Percentiles rank a stretch among this genome's conserved stretches.
Conservation (phyloP, 2,888 invertebrate genomes). For the Allygus modestus region DNA sequence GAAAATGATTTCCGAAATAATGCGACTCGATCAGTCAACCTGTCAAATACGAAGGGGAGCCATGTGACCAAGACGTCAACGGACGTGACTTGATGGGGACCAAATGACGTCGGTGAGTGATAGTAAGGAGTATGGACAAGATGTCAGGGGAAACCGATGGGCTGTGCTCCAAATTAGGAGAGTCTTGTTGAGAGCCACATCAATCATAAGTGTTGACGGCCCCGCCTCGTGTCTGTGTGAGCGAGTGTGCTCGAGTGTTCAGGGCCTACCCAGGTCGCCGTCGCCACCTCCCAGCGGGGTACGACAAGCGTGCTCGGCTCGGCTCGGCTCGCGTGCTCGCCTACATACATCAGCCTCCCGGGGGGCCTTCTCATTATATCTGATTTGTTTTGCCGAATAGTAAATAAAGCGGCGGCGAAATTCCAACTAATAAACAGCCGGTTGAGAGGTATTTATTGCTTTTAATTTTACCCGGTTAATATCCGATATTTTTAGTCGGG, state of each 20-base stretch:
- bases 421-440: constrained; percentile 23
- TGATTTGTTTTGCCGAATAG: constrained; percentile 35
- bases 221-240: background rate
- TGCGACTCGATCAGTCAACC: background rate
- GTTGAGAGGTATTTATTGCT: constrained; percentile 26
- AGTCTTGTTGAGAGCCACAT: constrained; percentile 24
- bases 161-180: constrained; percentile 31
- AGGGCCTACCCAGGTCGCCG: background rate
- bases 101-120: background rate
- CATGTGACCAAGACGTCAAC: constrained; percentile 11
- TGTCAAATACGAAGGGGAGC: background rate
- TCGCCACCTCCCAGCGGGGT: constrained; percentile 1
- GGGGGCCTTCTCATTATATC: constrained; percentile 41
- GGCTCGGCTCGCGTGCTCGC: background rate
- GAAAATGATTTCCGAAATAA: constrained; percentile 16
- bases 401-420: constrained; percentile 23
- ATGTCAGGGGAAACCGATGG: constrained; percentile 25
- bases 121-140: constrained; percentile 15
- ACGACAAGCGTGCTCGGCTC: background rate
- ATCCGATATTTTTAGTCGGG: constrained; percentile 19
- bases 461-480: constrained; percentile 27
- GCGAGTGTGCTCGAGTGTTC: too few species aligned
- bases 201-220: constrained; percentile 39
- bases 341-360: constrained; percentile 13
- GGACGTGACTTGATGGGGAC: constrained; percentile 6